Evolutionary conservation across 2,888 invertebrate genomes (phyloP), one percentile per base, ranked within the genome.

Genomic region (Hemithea aestivaria): DNA sequence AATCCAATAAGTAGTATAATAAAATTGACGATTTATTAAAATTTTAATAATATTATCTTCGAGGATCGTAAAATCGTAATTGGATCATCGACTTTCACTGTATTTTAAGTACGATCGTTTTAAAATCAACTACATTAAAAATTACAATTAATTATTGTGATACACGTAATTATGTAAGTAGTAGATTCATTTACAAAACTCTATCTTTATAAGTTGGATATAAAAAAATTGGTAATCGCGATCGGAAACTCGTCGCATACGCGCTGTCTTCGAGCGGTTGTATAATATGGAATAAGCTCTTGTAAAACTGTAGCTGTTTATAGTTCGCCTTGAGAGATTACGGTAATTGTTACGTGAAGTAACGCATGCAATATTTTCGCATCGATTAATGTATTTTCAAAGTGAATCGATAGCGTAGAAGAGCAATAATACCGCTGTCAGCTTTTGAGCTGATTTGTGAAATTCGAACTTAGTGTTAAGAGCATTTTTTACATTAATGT

Each of bases 281-380:
- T 42, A 67, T 65, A 60, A 61, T 42, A 67, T 65, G 60, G 61
- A 63, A 53, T 69, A 70, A 71, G 62, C 62, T 72, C 65, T 62
- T 66, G 49, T 41, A 64, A 72, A 73, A 53, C 55, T 65, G 68
- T 81, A 80, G 78, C 66, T 69, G 67, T 73, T 73, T 34, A 67
- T 62, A 62, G 60, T 66, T 68, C 66, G 67, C 66, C 72, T 73
- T 73, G 64, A 64, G 78, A 80, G 73, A 79, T 79, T 73, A 72
- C 57, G 57, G 53, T 48, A 61, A 62, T 47, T 51, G 43, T 48
- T 50, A 45, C 47, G 47, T 45, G 51, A 45, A 40, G 50, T 40
- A 45, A 30, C 45, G 49, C 53, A 40, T 16, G 16, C 16, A 16
- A 16, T 16, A 16, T 16, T 56, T 58, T 56, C 42, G 45, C 44